phyloP scores from a whole-genome alignment of 2,797 vertebrate species.

The Glossophaga mutica region DNA sequence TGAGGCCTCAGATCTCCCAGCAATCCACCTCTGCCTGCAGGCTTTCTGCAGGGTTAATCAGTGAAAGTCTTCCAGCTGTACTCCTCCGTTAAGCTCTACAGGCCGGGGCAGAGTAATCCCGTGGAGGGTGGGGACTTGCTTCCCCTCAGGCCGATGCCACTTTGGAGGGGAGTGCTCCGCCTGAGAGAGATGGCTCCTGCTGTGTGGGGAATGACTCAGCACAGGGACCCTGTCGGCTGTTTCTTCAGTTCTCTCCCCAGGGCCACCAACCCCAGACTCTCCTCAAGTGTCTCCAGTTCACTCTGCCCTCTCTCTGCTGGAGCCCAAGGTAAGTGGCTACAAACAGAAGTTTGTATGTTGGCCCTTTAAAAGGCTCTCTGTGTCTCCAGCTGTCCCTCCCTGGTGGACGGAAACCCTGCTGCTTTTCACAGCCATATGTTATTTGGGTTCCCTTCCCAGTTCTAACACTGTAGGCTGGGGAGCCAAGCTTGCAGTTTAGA shows the following conservation, averaged over 20 bases:
- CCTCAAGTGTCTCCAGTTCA: not conserved
- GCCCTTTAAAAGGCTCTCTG: not conserved
- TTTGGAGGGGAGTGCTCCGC: not conserved
- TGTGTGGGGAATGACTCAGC: not conserved
- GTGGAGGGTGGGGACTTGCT: not conserved
- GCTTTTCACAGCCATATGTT: too few species aligned
- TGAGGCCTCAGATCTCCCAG: not conserved
- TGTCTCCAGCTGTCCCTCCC: not conserved
- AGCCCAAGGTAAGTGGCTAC: not conserved
- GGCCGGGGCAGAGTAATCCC: not conserved
- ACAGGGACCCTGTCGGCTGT: not conserved
- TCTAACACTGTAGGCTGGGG: not conserved
- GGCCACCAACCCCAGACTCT: not conserved
- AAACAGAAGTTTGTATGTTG: not conserved
- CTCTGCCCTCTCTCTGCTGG: not conserved
- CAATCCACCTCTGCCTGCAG: too few species aligned
- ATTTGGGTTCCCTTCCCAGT: not conserved
- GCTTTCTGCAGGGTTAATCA: not conserved
- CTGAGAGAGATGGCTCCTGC: not conserved
- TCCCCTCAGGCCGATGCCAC: not conserved
- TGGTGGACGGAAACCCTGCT: not conserved
- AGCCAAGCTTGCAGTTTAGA: not conserved
- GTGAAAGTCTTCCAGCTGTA: not conserved
- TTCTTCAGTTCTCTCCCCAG: not conserved
- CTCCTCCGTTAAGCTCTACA: not conserved